Conservation (phyloP, 64 coral and sea anemone genomes). For the Pocillopora verrucosa region DNA sequence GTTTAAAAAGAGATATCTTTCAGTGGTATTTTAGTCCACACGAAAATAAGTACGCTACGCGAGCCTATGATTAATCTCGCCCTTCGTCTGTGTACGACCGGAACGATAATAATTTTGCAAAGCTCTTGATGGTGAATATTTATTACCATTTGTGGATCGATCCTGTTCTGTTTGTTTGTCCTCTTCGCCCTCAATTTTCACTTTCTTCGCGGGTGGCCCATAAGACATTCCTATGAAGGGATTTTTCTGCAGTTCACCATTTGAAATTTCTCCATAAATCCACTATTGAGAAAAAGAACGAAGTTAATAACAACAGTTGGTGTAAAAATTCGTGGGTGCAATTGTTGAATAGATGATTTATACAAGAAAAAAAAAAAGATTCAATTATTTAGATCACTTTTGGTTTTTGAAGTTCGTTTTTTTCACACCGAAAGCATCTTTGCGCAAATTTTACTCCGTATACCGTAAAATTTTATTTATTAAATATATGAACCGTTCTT, state of each 20-base stretch:
- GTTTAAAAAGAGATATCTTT: too few species aligned
- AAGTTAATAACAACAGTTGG: neutral
- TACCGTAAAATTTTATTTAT: too few species aligned
- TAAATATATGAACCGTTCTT: too few species aligned
- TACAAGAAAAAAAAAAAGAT: neutral
- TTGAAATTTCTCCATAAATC: conserved; percentile 30
- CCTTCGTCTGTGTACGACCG: too few species aligned
- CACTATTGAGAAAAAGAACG: conserved; percentile 17
- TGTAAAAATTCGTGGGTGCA: neutral
- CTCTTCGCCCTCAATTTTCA: conserved; percentile 1
- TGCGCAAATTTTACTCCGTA: neutral
- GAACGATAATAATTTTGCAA: neutral
- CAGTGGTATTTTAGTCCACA: too few species aligned
- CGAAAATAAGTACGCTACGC: too few species aligned
- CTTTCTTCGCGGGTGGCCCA: conserved; percentile 28
- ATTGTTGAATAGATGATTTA: neutral
- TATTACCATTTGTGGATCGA: conserved; percentile 21
- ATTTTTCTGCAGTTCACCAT: conserved; percentile 10
- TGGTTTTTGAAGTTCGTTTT: neutral
- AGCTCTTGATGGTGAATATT: neutral
- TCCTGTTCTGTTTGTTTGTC: neutral
- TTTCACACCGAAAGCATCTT: neutral
- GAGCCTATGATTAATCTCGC: too few species aligned
- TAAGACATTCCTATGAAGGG: conserved; percentile 37
- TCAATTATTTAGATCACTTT: neutral